These are phyloP conservation scores for Nomada ferruginata DNA, from an alignment of 2,888 invertebrate species.

Conservation along the genomic window DNA sequence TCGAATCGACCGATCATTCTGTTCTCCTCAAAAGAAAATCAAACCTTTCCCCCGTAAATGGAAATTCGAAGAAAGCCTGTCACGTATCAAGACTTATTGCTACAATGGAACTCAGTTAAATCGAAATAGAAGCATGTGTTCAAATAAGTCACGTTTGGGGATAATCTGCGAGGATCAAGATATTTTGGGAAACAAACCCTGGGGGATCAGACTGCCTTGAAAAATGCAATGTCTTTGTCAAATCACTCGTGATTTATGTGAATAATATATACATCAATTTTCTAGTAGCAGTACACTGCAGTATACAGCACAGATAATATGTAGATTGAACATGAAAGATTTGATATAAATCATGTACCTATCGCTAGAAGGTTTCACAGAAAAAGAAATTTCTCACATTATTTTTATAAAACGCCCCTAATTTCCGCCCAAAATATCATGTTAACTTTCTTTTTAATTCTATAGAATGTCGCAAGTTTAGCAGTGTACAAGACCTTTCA, in stretches of 20 bases:
- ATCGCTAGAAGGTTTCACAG: too few species aligned
- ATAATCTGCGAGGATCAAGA: conserved; percentile 7
- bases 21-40: conserved; percentile 11
- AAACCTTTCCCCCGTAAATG: not conserved
- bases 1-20: not conserved
- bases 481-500: not conserved
- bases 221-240: not conserved
- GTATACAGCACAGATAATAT: too few species aligned
- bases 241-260: conserved; percentile 10
- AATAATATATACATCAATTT: not conserved
- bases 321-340: too few species aligned
- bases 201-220: not conserved
- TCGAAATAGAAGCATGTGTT: conserved; percentile 30
- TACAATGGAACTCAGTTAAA: conserved; percentile 27
- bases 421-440: too few species aligned
- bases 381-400: too few species aligned
- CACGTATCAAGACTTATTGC: conserved; percentile 27
- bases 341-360: too few species aligned
- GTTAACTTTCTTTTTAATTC: too few species aligned
- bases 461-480: not conserved
- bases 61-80: conserved; percentile 12
- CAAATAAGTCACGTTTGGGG: conserved; percentile 2
- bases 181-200: not conserved
- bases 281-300: too few species aligned
- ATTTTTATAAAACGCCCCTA: too few species aligned